phyloP scores from a whole-genome alignment of 2,888 invertebrate genomes.

The Cinara cedri region DNA sequence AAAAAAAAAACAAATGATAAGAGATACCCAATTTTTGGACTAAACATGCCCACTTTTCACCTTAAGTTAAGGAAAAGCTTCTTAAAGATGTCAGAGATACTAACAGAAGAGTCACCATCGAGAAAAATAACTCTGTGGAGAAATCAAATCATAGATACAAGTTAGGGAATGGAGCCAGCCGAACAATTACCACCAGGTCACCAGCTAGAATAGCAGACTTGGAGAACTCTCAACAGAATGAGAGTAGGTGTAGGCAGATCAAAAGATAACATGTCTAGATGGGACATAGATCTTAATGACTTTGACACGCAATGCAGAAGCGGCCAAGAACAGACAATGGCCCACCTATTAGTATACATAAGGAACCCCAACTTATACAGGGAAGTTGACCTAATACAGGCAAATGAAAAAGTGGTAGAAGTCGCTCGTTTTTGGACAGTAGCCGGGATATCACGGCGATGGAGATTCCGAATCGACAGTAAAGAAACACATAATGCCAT shows the following conservation, averaged over 20 bases:
- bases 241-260: background rate
- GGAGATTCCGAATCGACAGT: no score
- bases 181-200: background rate
- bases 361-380: slow-evolving; percentile 1
- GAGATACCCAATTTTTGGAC: no score
- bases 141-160: background rate
- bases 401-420: background rate
- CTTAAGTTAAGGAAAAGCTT: background rate
- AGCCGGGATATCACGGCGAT: no score
- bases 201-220: background rate
- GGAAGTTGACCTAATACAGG: slow-evolving; percentile 8
- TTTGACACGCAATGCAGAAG: background rate
- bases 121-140: slow-evolving; percentile 16
- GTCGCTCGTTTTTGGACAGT: slow-evolving; percentile 6
- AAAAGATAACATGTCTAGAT: no score
- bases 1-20: no score
- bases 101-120: background rate
- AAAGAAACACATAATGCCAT: no score
- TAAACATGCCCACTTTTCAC: no score
- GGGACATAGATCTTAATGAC: no score
- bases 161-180: slow-evolving; percentile 5
- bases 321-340: slow-evolving; percentile 7
- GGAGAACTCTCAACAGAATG: slow-evolving; percentile 8
- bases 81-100: background rate
- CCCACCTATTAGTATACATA: background rate